phyloP scores from a whole-genome alignment of 35 echinoderm and acorn worm genomes.

The Ophiothrix spiculata region DNA sequence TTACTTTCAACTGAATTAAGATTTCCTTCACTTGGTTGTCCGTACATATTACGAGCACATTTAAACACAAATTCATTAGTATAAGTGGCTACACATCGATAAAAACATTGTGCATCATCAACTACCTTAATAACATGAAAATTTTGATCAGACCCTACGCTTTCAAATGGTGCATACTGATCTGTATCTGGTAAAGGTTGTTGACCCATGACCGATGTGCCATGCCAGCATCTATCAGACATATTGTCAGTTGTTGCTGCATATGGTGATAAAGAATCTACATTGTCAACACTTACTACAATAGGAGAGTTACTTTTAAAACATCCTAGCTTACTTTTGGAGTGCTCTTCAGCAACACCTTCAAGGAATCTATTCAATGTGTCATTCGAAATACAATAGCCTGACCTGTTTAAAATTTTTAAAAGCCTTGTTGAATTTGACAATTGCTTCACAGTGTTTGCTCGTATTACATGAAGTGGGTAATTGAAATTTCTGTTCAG shows the following conservation, averaged over 20 bases:
- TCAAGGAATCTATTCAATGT: conserved; percentile 50
- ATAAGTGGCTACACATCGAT: conserved; percentile 10
- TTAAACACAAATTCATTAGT: background rate
- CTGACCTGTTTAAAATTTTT: conserved; percentile 38
- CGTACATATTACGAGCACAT: conserved; percentile 5
- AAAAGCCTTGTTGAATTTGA: conserved; percentile 41
- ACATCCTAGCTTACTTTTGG: background rate
- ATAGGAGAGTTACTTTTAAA: conserved; percentile 36
- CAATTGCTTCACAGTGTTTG: conserved; percentile 43
- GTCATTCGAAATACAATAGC: conserved; percentile 29
- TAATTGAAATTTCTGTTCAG: conserved; percentile 37
- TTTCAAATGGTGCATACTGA: background rate
- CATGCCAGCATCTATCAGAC: conserved; percentile 45
- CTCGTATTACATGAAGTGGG: conserved; percentile 42
- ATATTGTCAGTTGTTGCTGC: conserved; percentile 31
- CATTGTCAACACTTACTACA: conserved; percentile 45
- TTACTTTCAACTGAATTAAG: background rate
- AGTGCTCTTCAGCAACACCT: conserved; percentile 28
- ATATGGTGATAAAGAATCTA: conserved; percentile 45
- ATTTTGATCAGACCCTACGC: background rate
- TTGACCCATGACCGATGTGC: conserved; percentile 59
- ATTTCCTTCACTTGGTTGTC: background rate
- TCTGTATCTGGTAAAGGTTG: conserved; percentile 47
- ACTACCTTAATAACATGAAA: background rate
- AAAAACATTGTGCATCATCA: conserved; percentile 21